Conservation (phyloP, 2,797 vertebrate species). For the Macrochelys suwanniensis region DNA sequence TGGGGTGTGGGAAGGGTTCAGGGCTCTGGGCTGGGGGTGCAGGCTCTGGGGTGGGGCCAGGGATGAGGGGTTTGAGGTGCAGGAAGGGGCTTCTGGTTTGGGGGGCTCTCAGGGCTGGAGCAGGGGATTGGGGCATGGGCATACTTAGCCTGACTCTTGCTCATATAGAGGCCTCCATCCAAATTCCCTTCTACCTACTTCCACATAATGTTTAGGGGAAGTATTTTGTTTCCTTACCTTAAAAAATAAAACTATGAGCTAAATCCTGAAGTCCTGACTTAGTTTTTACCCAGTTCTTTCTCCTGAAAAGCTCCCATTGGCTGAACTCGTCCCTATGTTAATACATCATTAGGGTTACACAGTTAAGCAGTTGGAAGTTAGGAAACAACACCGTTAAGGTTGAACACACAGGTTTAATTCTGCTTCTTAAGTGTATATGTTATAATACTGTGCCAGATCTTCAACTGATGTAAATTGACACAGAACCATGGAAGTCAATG, state of each 20-base stretch:
- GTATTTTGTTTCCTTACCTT: neutral
- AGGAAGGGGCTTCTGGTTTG: too few relatives aligned
- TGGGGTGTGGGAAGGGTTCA: too few relatives aligned
- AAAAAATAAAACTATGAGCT: neutral
- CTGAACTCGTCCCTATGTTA: neutral
- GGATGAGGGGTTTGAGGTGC: too few relatives aligned
- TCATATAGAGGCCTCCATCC: too few relatives aligned
- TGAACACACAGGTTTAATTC: rapidly evolving
- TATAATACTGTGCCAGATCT: rapidly evolving
- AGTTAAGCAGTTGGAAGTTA: neutral
- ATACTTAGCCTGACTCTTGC: too few relatives aligned
- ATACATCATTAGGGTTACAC: neutral
- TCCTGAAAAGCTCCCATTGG: neutral
- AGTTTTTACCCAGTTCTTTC: neutral
- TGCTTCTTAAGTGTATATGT: neutral
- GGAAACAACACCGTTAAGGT: neutral
- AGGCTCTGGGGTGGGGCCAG: too few relatives aligned
- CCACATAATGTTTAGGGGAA: neutral
- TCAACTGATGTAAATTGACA: neutral
- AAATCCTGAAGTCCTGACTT: neutral
- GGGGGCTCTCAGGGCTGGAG: too few relatives aligned
- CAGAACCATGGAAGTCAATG: neutral
- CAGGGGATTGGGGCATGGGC: too few relatives aligned
- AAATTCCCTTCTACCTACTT: too few relatives aligned
- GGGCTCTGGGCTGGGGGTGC: too few relatives aligned